A percentile compares a stretch with the other conserved stretches of the same genome.
Conservation (phyloP, 92 coral and sea anemone species). For the Porites lobata region DNA sequence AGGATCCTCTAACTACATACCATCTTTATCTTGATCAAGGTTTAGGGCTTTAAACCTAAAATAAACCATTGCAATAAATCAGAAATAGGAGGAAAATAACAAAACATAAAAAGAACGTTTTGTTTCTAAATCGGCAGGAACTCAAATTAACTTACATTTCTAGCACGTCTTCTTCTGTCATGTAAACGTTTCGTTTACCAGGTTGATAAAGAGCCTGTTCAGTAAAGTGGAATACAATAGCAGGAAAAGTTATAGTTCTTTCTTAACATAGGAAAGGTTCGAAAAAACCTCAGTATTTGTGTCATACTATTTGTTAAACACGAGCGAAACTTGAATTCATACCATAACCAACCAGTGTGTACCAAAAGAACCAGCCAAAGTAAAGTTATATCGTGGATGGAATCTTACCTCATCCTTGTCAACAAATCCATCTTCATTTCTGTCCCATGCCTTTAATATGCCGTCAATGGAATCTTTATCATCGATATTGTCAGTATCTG, state of each 20-base stretch:
- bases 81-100: not conserved
- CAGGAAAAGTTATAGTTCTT: not conserved
- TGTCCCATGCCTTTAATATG: constrained; percentile 85
- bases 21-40: constrained; percentile 79
- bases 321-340: too few relatives aligned
- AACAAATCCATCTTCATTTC: constrained; percentile 85
- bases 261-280: too few relatives aligned
- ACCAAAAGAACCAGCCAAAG: too few relatives aligned
- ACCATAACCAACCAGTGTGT: too few relatives aligned
- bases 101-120: not conserved
- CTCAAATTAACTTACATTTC: constrained; percentile 75
- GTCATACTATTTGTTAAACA: too few relatives aligned
- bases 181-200: constrained; percentile 83
- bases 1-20: constrained; percentile 27
- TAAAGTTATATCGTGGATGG: not conserved
- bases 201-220: constrained; percentile 79
- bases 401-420: constrained; percentile 86
- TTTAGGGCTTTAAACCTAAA: constrained; percentile 77
- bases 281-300: too few relatives aligned
- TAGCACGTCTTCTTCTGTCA: constrained; percentile 72
- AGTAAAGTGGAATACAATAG: not conserved
- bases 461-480: constrained; percentile 62
- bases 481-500: constrained; percentile 47
- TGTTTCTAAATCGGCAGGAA: not conserved
- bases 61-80: not conserved